Evolutionary conservation across 2,113 vertebrate species (phyloP), one percentile per base, ranked within the genome.

Genomic region (Sander vitreus): DNA sequence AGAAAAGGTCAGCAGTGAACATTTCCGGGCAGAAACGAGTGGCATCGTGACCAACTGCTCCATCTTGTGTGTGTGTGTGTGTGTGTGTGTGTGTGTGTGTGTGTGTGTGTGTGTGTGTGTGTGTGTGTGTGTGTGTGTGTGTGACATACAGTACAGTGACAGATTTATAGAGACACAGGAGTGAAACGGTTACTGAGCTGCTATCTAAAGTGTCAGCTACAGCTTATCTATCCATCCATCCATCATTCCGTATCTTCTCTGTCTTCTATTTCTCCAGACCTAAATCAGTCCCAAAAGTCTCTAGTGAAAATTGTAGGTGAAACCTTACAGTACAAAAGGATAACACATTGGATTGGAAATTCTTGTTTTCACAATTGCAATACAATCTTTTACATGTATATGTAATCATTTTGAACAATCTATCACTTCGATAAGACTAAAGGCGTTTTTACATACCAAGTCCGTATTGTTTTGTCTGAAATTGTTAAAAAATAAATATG

Each of bases 41-140:
- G 21, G 8, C 66, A n/a, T 65, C 45, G 11, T 75, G 77, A 76
- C 71, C 83, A 80, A 45, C 33, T 60, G 54, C 47, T 66, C 59
- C 18, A 30, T 30, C 33, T 10, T 58, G 19, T 47, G n/a, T n/a
- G 19, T 21, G 59, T 62, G 60, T 43, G 60, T 64, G 36, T 43
- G 60, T 64, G 62, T 64, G 21, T 19, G 45, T 51, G 47, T 50
- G 65, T 50, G 63, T 66, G 43, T 66, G 63, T 66, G 64, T 67
- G 64, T 50, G 43, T 62, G 63, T 68, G 67, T 54, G 59, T 47
- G 79, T 68, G 78, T 80, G 57, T 43, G 63, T 67, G 71, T 51
- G 19, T 50, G 66, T 63, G 50, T 33, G 66, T 53, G 23, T 57
- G 64, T 25, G n/a, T 30, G 55, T 57, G 64, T 1, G 43, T 45